Evolutionary conservation across 1,140 invertebrate species (phyloP).

Genomic region (Brachionus rubens): DNA sequence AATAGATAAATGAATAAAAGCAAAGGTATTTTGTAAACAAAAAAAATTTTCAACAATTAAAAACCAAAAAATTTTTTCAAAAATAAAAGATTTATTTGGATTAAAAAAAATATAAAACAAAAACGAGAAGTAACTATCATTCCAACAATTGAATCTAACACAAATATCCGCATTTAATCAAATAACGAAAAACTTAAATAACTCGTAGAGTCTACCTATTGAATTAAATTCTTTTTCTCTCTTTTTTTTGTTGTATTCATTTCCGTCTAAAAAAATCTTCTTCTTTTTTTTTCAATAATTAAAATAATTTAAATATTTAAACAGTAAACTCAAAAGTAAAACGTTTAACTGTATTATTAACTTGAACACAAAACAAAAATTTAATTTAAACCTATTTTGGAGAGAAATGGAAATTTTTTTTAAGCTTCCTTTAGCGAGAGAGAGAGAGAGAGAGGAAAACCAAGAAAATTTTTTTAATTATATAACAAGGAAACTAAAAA

Average conservation of each 20-base stretch:
- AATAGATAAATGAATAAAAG: background rate
- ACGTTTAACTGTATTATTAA: constrained; percentile 13
- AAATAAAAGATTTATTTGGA: constrained; percentile 10
- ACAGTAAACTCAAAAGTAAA: constrained; percentile 7
- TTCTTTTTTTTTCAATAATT: constrained; percentile 23
- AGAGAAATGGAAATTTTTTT: too few species aligned
- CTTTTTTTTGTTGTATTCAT: too few species aligned
- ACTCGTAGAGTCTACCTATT: background rate
- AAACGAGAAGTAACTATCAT: constrained; percentile 23
- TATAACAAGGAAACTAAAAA: constrained; percentile 4
- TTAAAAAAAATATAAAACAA: constrained; percentile 1
- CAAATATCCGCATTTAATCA: constrained; percentile 40
- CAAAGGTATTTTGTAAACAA: constrained; percentile 34
- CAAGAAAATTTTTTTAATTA: background rate
- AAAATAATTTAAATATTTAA: constrained; percentile 44
- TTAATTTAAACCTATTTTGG: background rate
- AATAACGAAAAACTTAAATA: background rate
- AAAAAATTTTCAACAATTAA: constrained; percentile 29
- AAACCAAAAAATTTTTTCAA: background rate
- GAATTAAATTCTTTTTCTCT: background rate
- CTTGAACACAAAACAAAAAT: background rate
- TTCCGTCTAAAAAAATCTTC: too few species aligned
- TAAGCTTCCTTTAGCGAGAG: too few species aligned
- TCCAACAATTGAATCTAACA: constrained; percentile 41
- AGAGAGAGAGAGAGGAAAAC: too few species aligned